Evolutionary conservation across 1,140 invertebrate species (phyloP).

Genomic region (Trichonephila inaurata): DNA sequence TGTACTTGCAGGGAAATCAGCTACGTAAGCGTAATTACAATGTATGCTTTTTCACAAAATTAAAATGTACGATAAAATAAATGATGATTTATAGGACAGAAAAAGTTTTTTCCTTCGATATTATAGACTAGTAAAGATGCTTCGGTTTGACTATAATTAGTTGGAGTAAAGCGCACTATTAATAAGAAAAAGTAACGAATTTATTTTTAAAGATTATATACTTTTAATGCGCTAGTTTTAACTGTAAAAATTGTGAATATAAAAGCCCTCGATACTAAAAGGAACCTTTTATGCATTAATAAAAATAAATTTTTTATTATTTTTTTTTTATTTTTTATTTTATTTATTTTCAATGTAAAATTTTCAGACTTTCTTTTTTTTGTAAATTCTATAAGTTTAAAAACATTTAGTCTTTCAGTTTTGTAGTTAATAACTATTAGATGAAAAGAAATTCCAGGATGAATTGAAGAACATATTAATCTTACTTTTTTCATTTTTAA

Average conservation of each 20-base stretch:
- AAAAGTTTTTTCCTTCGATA: not conserved
- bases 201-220: not conserved
- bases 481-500: too few relatives aligned
- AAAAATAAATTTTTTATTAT: too few relatives aligned
- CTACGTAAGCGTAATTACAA: slow-evolving; percentile 26
- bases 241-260: not conserved
- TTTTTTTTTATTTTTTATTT: too few relatives aligned
- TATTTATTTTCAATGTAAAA: too few relatives aligned
- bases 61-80: not conserved
- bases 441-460: too few relatives aligned
- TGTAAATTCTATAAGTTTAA: too few relatives aligned
- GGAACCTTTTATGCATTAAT: too few relatives aligned
- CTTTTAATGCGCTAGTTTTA: not conserved
- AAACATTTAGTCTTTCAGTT: too few relatives aligned
- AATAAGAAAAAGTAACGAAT: not conserved
- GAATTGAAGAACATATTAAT: too few relatives aligned
- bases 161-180: not conserved
- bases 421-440: too few relatives aligned
- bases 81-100: not conserved
- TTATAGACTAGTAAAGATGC: not conserved
- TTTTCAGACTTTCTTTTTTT: too few relatives aligned
- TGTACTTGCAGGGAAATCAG: not conserved
- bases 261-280: too few relatives aligned
- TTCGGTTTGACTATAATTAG: not conserved
- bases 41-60: not conserved